phyloP scores from a whole-genome alignment of 2,888 invertebrate genomes.

The Acanthopleura granulata region DNA sequence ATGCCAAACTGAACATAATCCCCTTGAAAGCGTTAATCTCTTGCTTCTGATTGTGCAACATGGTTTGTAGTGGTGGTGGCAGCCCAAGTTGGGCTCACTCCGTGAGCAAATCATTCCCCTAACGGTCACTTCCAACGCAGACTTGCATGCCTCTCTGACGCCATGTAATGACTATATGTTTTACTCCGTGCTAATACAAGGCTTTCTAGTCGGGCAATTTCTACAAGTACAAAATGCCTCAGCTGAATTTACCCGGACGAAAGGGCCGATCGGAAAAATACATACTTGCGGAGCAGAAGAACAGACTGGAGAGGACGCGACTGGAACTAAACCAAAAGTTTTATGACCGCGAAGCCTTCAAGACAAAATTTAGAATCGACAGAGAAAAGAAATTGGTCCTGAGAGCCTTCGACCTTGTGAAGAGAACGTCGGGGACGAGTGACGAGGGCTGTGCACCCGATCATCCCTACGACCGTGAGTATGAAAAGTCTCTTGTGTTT shows the following conservation, averaged over 20 bases:
- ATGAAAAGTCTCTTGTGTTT: slow-evolving; percentile 39
- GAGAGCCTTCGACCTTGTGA: slow-evolving; percentile 36
- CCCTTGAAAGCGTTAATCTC: too few relatives aligned
- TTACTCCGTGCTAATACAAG: too few relatives aligned
- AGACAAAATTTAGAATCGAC: slow-evolving; percentile 39
- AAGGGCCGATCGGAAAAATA: slow-evolving; percentile 11
- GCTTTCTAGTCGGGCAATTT: neutral
- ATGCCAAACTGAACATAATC: too few relatives aligned
- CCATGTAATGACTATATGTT: too few relatives aligned
- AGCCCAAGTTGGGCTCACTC: too few relatives aligned
- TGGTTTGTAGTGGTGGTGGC: too few relatives aligned
- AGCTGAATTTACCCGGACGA: neutral
- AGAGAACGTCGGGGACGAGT: slow-evolving; percentile 46
- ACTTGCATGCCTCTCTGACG: too few relatives aligned
- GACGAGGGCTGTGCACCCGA: slow-evolving; percentile 41
- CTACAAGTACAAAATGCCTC: neutral
- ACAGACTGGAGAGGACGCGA: slow-evolving; percentile 41
- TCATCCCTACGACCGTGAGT: slow-evolving; percentile 40
- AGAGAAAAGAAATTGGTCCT: slow-evolving; percentile 42
- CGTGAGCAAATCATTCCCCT: too few relatives aligned
- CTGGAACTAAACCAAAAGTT: slow-evolving; percentile 37
- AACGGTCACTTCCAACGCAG: too few relatives aligned
- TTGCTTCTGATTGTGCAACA: too few relatives aligned
- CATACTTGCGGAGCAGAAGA: slow-evolving; percentile 46
- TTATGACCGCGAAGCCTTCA: slow-evolving; percentile 39